Percentiles rank a stretch among this genome's conserved stretches.
These are phyloP conservation scores for Gracilinanus agilis DNA, from an alignment of 2,113 vertebrate genomes.

Conservation along the genomic window DNA sequence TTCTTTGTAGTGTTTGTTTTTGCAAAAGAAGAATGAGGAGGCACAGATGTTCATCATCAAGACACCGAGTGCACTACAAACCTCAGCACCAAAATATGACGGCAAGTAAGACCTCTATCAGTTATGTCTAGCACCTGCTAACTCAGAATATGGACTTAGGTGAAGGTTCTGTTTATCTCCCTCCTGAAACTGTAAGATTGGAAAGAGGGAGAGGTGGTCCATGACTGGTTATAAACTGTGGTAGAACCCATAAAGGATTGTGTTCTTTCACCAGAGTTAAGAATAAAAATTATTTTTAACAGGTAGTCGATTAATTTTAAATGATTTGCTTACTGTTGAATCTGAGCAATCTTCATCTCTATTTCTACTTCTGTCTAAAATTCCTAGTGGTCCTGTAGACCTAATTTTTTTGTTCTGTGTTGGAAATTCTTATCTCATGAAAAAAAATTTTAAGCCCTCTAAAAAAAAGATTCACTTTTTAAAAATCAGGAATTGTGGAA, in stretches of 20 bases:
- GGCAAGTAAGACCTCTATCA: conserved; percentile 53
- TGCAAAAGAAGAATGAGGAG: conserved; percentile 29
- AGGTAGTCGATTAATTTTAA: neutral
- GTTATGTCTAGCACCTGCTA: conserved; percentile 54
- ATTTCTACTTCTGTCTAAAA: neutral
- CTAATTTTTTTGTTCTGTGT: neutral
- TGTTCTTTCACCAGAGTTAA: neutral
- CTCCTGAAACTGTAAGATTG: conserved; percentile 44
- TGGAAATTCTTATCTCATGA: neutral
- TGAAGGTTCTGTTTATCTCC: neutral
- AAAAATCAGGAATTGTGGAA: neutral
- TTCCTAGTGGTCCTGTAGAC: too few relatives aligned
- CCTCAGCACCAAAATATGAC: rapidly evolving
- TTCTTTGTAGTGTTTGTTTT: conserved; percentile 88
- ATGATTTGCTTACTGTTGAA: neutral
- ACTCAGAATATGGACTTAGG: neutral
- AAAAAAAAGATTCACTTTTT: neutral
- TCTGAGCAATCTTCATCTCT: neutral
- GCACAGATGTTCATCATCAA: neutral
- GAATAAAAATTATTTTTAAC: neutral
- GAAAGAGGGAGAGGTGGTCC: neutral
- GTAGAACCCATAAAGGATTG: neutral
- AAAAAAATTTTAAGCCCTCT: neutral
- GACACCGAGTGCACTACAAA: neutral
- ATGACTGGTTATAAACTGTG: neutral